Evolutionary conservation across 2,113 vertebrate species (phyloP), one percentile per base, ranked within the genome.

Genomic region (Rana temporaria): DNA sequence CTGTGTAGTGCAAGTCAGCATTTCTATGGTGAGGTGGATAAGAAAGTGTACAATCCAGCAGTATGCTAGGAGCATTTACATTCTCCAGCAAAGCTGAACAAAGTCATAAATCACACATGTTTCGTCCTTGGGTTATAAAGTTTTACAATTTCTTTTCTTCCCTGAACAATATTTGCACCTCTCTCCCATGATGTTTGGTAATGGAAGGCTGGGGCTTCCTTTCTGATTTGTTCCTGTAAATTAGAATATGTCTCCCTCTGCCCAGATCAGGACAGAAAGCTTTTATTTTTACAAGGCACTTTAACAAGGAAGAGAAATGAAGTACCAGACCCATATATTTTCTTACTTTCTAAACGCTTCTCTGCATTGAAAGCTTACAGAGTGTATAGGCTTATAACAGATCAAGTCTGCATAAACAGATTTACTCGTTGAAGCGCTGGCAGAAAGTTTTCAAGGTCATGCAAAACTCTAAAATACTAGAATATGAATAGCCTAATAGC

Each of bases 61-160:
- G 11, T 38, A 63, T 16, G 20, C 48, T 57, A 26, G 16, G 73
- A 56, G 66, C 62, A 66, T 15, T 69, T 68, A 11, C 76, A 64
- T 73, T 72, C 68, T 32, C 32, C 42, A 42, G 70, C 52, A 57
- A 48, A 57, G 60, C 79, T 66, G 60, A 82, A 42, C 71, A 38
- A 48, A 12, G 69, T 63, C 62, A 75, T 82, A 82, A 82, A 82
- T 82, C 70, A 57, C 80, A 59, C 69, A 67, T 24, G 62, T 56
- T 65, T n/a, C 15, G 62, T 82, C 71, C 80, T 75, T 57, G 80
- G 71, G 71, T 70, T 75, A 52, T 82, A 75, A 75, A 82, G 15
- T 74, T 82, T 82, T 82, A 82, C 80, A 82, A 75, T 82, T 59
- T 53, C 71, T 82, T 73, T 82, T 82, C 60, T 65, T 67, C 60